Evolutionary conservation across 35 echinoderm and acorn worm species (phyloP).

Genomic region (Apostichopus californicus): DNA sequence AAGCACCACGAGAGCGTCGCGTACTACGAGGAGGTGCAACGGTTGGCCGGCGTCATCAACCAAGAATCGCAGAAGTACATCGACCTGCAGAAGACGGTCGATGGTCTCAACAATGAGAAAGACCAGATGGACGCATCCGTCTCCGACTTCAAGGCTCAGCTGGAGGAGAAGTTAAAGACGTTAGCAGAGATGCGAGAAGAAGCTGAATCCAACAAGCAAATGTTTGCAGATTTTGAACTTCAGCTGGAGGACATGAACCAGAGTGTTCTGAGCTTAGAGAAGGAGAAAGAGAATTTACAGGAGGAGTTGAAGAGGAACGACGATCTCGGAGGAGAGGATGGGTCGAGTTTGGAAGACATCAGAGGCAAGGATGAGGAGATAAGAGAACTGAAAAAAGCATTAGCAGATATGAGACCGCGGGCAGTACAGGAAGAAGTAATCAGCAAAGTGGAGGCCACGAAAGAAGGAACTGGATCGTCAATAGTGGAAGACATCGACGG

Average conservation of each 20-base stretch:
- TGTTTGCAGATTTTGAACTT: conserved; percentile 63
- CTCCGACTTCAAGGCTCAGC: conserved; percentile 38
- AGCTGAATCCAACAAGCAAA: conserved; percentile 65
- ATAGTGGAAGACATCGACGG: not conserved
- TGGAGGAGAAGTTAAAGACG: conserved; percentile 56
- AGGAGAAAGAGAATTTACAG: conserved; percentile 44
- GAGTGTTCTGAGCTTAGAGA: conserved; percentile 44
- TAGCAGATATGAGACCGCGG: conserved; percentile 44
- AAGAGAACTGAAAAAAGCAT: conserved; percentile 20
- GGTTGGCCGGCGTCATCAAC: conserved; percentile 76
- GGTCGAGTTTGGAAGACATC: not conserved
- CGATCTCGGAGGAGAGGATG: not conserved
- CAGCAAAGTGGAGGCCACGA: not conserved
- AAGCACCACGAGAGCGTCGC: conserved; percentile 97
- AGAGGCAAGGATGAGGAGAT: conserved; percentile 63
- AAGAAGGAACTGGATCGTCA: not conserved
- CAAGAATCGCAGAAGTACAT: conserved; percentile 68
- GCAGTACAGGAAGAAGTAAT: conserved; percentile 36
- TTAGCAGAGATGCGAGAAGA: conserved; percentile 54
- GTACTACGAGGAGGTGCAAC: conserved; percentile 99
- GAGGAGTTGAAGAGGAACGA: conserved; percentile 37
- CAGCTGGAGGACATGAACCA: conserved; percentile 65
- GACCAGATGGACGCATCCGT: conserved; percentile 58
- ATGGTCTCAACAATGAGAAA: conserved; percentile 46
- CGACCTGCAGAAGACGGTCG: conserved; percentile 60